Evolutionary conservation across 2,888 invertebrate species (phyloP), one percentile per base, ranked within the genome.

Genomic region (Torymus texanus): DNA sequence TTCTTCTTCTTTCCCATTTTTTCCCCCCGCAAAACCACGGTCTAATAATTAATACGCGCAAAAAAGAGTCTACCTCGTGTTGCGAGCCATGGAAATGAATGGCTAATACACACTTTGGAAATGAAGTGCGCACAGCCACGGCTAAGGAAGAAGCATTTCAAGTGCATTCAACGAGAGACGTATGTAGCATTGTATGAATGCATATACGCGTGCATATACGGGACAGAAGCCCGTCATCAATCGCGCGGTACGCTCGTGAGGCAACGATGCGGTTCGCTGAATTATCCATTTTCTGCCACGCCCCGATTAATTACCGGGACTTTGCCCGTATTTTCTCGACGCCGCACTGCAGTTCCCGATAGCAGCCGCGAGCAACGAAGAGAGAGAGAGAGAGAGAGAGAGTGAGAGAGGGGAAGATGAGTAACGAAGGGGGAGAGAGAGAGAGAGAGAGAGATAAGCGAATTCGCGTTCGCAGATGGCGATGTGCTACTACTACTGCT

Each of bases 391-490:
- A 29, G 53, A 12, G 29, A 18, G 73, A 72, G 50, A 55, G 63
- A 21, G 51, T 16, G 65, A 0, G 29, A 16, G 5, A 18, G 58
- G 18, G n/a, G 2, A 50, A 55, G 50, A 16, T 16, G 63, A 65
- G 41, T 41, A 41, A 41, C 41, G 41, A 8, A 41, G 41, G 41
- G 41, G 41, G 41, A 41, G 41, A 5, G 41, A 41, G 55, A 21
- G 67, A n/a, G n/a, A n/a, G n/a, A n/a, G n/a, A n/a, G n/a, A 24
- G 68, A 63, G 76, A 76, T 76, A 76, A 76, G 68, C 76, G 76
- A 68, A 50, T 63, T 68, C 62, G 70, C 56, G 8, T 70, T 56
- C 29, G 76, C 76, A 70, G 76, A 70, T 76, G 75, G 62, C 68
- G 51, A 14, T 16, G 63, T 21, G 16, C 41, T 41, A 8, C 41